Evolutionary conservation across 2,797 vertebrate species (phyloP), one percentile per base, ranked within the genome.

Genomic region (Hydrolagus colliei): DNA sequence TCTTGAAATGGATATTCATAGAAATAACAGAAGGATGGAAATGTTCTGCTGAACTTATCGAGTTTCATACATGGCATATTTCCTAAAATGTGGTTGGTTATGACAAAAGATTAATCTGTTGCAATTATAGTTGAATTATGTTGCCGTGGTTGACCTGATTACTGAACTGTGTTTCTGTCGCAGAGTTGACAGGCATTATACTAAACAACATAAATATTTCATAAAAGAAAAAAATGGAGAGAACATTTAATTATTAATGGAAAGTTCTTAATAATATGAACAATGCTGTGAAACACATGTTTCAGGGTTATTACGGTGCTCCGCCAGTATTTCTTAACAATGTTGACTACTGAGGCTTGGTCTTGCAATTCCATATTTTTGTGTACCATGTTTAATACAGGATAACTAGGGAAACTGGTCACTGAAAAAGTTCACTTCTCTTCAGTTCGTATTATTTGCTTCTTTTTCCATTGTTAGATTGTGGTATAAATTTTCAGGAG

Each of bases 21-120:
- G 71, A 72, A 72, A n/a, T 72, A 72, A 72, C 20, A 72, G 20
- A 72, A 72, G 71, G 18, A 72, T 72, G 10, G 71, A 10, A 72
- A 72, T 52, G 71, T n/a, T n/a, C 22, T 18, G 71, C 22, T n/a
- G 16, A 6, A 1, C 8, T 72, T n/a, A 72, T 8, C n/a, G 16
- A 20, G 20, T 10, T 20, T 71, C 14, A 72, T n/a, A 71, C 20
- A 7, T 72, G 18, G 22, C 20, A 20, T 72, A 72, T 72, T 72
- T 72, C 71, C 71, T 72, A 72, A 72, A 72, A 72, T n/a, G 71
- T 72, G 71, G 71, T 72, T 72, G 71, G 18, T 72, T 72, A 72
- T n/a, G 71, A 72, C 11, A 72, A 71, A 71, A 72, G 71, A n/a
- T 72, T 72, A n/a, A n/a, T 20, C 22, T 67, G 16, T 67, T 72